phyloP scores from a whole-genome alignment of 2,113 vertebrate species.

The Columbina picui region DNA sequence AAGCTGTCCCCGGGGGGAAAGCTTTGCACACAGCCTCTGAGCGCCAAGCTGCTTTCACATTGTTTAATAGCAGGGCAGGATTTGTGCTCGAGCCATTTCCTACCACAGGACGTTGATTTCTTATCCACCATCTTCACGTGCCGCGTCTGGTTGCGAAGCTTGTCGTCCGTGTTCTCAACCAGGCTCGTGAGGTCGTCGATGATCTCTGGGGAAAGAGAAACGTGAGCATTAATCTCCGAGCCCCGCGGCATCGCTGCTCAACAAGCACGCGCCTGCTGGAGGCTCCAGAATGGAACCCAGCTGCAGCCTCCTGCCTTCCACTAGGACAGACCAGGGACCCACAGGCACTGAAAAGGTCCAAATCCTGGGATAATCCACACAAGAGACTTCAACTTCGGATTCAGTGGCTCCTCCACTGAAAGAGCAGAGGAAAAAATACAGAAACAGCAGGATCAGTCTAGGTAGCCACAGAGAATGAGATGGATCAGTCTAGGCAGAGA shows the following conservation, averaged over 20 bases:
- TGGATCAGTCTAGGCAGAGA: background rate
- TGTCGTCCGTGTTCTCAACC: constrained; percentile 91
- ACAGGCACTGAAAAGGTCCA: background rate
- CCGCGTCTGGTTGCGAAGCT: constrained; percentile 86
- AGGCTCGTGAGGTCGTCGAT: constrained; percentile 92
- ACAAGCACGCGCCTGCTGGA: background rate
- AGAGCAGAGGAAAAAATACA: background rate
- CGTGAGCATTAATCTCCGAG: background rate
- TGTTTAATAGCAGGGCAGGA: background rate
- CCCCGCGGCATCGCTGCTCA: background rate
- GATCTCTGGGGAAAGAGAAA: constrained; percentile 82
- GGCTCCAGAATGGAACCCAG: background rate
- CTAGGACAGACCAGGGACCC: background rate
- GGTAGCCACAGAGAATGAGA: background rate
- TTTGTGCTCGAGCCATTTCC: background rate
- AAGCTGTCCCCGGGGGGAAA: accelerated
- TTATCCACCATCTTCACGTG: constrained; percentile 89
- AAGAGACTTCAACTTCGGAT: accelerated
- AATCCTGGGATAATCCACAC: accelerated
- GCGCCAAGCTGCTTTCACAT: background rate
- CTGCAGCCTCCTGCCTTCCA: background rate
- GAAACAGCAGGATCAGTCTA: background rate
- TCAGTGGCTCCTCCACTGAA: background rate
- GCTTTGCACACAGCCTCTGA: background rate
- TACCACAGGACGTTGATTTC: constrained; percentile 93